phyloP scores from a whole-genome alignment of 53 echinoderm and acorn worm species.

The Henricia sp. region DNA sequence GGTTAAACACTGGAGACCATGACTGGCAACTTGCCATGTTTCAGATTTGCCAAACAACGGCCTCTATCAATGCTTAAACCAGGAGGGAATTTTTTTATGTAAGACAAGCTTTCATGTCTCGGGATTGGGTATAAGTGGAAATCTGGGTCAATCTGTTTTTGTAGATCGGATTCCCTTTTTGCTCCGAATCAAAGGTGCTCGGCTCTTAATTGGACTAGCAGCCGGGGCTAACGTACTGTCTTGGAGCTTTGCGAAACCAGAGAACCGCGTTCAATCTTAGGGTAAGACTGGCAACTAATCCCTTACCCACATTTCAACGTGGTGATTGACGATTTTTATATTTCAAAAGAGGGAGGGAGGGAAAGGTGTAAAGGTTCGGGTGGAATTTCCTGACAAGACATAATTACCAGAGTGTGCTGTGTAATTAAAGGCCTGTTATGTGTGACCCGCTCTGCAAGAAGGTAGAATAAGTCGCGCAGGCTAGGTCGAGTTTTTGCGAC shows the following conservation, averaged over 20 bases:
- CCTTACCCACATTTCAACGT: neutral
- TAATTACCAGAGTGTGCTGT: too few relatives aligned
- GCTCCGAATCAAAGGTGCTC: neutral
- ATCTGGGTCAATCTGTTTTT: slow-evolving; percentile 32
- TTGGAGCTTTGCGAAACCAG: too few relatives aligned
- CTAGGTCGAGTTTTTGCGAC: too few relatives aligned
- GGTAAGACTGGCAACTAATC: too few relatives aligned
- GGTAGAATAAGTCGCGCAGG: too few relatives aligned
- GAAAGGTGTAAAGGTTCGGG: too few relatives aligned
- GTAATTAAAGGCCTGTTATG: too few relatives aligned
- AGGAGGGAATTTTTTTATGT: neutral
- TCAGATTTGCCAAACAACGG: neutral
- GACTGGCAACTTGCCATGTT: slow-evolving; percentile 53
- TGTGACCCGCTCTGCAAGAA: too few relatives aligned
- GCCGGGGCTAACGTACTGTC: too few relatives aligned
- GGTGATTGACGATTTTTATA: neutral
- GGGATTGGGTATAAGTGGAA: neutral
- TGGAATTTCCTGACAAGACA: too few relatives aligned
- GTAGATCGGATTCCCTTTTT: slow-evolving; percentile 22
- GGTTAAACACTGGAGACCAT: slow-evolving; percentile 5
- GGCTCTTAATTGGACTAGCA: too few relatives aligned
- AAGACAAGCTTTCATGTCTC: slow-evolving; percentile 28
- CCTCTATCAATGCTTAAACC: neutral
- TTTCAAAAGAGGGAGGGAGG: neutral
- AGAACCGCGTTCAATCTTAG: too few relatives aligned